A percentile compares a stretch with the other conserved stretches of the same genome.
These are phyloP conservation scores for Phrynocephalus vlangalii DNA, from an alignment of 2,797 vertebrate species.

Conservation along the genomic window DNA sequence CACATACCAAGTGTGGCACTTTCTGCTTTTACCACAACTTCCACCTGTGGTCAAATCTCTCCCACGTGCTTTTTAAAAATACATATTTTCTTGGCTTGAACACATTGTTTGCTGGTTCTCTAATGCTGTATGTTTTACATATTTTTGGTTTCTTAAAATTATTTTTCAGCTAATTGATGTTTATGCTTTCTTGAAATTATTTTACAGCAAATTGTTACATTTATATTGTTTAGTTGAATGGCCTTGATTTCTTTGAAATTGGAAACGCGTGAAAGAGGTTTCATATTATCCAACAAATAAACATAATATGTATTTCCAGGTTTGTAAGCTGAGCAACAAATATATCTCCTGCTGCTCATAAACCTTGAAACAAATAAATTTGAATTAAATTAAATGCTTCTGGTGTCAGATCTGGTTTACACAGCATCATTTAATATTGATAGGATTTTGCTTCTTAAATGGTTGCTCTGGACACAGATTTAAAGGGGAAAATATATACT, in stretches of 20 bases:
- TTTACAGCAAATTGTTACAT: neutral
- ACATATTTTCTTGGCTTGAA: neutral
- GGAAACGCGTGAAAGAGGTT: neutral
- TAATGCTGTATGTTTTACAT: neutral
- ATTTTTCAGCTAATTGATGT: neutral
- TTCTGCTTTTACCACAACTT: neutral
- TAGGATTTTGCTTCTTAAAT: no score
- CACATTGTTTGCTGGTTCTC: neutral
- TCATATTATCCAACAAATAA: neutral
- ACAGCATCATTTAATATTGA: no score
- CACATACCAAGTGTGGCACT: no score
- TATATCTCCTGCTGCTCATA: neutral
- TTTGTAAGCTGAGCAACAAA: neutral
- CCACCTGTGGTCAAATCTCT: neutral
- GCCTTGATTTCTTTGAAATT: neutral
- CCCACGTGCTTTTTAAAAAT: no score
- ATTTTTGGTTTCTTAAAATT: no score
- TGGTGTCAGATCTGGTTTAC: no score
- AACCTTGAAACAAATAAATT: neutral
- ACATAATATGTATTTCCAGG: rapidly evolving
- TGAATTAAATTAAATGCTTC: no score
- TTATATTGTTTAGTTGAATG: neutral
- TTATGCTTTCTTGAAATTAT: neutral
- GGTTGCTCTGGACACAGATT: no score
- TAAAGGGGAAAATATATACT: no score